Evolutionary conservation across 2,888 invertebrate species (phyloP), one percentile per base, ranked within the genome.

Genomic region (Pachymerium ferrugineum): DNA sequence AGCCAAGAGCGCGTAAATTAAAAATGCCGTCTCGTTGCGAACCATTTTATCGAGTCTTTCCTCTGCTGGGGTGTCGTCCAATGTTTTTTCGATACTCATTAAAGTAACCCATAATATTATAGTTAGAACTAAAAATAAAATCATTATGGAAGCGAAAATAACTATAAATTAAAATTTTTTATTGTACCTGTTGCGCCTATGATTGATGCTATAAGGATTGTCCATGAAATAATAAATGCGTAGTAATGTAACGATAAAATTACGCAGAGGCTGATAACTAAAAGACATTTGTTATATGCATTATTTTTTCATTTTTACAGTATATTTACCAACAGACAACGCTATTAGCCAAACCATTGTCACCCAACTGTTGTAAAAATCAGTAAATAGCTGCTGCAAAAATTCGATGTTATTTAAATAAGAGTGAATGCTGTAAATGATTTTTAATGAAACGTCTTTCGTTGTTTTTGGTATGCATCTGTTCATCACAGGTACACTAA

Each of bases 71-170:
- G 85, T 85, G 74, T 82, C 81, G 79, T 89, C 87, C 75, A 89
- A 85, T 77, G 88, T 87, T 75, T 86, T 85, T 78, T 88, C 89
- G 38, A 94, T 87, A 78, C 89, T 90, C 78, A 88, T 87, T 80
- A 94, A 96, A 0, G 93, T 93, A 85, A 91, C 93, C 97, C 97
- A 97, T 19, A 96, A 83, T 33, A 92, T 86, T 14, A 83, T 88
- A 22, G 94, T 92, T 1, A 92, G 90, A 47, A 74, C 30, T 72
- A 47, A 38, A 72, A 74, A 16, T 8, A 47, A 3, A 47, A 47
- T n/a, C n/a, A 47, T 74, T 38, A 75, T 38, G 12, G 25, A 25
- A 74, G 70, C 16, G 16, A 35, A 33, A 8, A 71, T 31, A 38
- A 76, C 22, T 33, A 10, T 19, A 67, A 75, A 78, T 83, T 82